Base-by-base conservation (phyloP, 2,113 vertebrate species). In the Pithys albifrons region DNA sequence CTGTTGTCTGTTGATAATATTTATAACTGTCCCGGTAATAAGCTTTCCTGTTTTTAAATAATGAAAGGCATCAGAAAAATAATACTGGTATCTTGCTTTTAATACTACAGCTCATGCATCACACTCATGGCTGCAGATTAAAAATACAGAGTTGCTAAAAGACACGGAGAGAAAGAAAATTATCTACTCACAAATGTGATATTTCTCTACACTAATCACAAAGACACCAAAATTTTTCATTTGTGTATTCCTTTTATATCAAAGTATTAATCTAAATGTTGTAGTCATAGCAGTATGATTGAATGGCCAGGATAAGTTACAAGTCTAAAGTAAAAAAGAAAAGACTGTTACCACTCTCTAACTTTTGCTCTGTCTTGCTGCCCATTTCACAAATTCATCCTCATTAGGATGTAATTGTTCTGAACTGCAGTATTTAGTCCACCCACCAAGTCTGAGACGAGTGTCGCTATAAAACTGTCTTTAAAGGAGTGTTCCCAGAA, bases 201-300 rank as follows among this genome's bases (percentile, higher is more conserved):
- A 78, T 93, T 95, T 94, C 43, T 66, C 76, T 85, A 18, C 89
- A 75, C 83, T 95, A 78, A 96, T 85, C 66, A 96, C 51, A 91
- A 93, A 96, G 72, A 93, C 73, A 77, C 3, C 64, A 91, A 95
- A 95, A 71, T 54, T 91, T 54, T 96, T 93, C 19, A 75, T 33
- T 89, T 61, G 9, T 35, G 78, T 10, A 86, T 62, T 92, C 49
- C 37, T 93, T 76, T 77, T 80, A 19, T 79, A 86, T 39, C 75
- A 94, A 76, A 94, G 48, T 90, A 65, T 87, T 91, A 88, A 77
- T 64, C 83, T 75, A 92, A 97, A 72, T 51, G 33, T 85, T 82
- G 23, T 31, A 89, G 57, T 71, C 62, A 93, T 24, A 87, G 48
- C 78, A 95, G 10, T 25, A 49, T 23, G 70, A 51, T 19, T 64